Evolutionary conservation across 2,888 invertebrate genomes (phyloP), one percentile per base, ranked within the genome.

Genomic region (Strigamia transsilvanica): DNA sequence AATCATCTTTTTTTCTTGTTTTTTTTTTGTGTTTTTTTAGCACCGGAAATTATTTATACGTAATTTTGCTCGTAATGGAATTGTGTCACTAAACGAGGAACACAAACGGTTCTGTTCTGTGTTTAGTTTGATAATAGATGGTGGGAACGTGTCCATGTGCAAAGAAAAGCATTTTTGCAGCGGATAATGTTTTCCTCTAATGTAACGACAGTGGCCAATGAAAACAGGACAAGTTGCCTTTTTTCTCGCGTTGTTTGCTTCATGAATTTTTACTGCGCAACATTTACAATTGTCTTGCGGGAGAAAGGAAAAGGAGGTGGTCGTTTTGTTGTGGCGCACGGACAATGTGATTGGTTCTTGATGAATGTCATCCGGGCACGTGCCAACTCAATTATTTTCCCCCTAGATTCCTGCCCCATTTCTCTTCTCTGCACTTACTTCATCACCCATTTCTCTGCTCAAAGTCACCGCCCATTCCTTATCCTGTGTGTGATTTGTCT

Each of bases 201-300:
- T 51, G 51, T 51, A 51, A 51, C 18, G 51, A 51, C 51, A 51
- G 51, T 51, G 51, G 51, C 51, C 51, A 51, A 51, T 51, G 51
- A 51, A 51, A 51, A 51, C 51, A 51, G 51, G 51, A 18, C 51
- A 18, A 15, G 15, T 51, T 51, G 15, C 51, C n/a, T 3, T n/a
- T 15, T 42, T 42, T 42, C 12, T 34, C 34, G 3, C 7, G 34
- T 34, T 34, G 34, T 42, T 42, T 51, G 51, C 51, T 51, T 51
- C 51, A 51, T 51, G 51, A 51, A 51, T 51, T 51, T 51, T 51
- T 51, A 51, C 18, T 51, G 7, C 51, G n/a, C 51, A 51, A n/a
- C 51, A 18, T 51, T 51, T 51, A 51, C 51, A 51, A 15, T 51
- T 51, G 51, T 51, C 51, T 51, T n/a, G 51, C 4, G 3, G 13